phyloP scores from a whole-genome alignment of 2,888 invertebrate species.

The Leptinotarsa haldemani region DNA sequence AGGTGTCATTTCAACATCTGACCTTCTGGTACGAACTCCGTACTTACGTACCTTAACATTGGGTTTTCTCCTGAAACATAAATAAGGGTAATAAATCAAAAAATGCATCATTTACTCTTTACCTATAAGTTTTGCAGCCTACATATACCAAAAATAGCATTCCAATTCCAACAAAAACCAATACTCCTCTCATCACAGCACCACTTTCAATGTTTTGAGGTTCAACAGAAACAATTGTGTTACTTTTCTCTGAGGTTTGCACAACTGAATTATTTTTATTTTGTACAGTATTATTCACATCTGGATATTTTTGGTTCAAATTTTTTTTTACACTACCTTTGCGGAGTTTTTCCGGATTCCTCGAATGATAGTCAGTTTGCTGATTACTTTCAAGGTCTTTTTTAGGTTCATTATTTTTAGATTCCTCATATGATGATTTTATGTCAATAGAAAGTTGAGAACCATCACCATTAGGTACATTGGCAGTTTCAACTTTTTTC shows the following conservation, averaged over 20 bases:
- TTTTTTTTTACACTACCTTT: conserved; percentile 16
- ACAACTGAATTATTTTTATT: conserved; percentile 12
- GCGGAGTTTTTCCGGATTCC: neutral
- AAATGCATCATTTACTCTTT: conserved; percentile 23
- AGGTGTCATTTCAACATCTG: conserved; percentile 64
- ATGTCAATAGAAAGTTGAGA: too few species aligned
- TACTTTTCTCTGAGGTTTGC: neutral
- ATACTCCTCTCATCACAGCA: conserved; percentile 51
- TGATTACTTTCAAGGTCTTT: neutral
- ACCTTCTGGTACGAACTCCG: conserved; percentile 61
- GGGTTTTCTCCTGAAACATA: conserved; percentile 45
- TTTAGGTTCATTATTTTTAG: neutral
- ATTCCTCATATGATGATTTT: too few species aligned
- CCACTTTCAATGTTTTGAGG: conserved; percentile 49
- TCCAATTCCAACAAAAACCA: conserved; percentile 52
- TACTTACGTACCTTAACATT: conserved; percentile 60
- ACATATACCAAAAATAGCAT: conserved; percentile 55
- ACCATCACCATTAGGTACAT: too few species aligned
- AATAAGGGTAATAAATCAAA: neutral
- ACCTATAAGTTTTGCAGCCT: conserved; percentile 55
- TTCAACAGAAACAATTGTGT: neutral
- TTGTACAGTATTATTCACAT: conserved; percentile 12
- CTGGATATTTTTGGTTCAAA: neutral
- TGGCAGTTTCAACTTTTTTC: too few species aligned
- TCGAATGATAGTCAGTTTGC: neutral